Conservation (phyloP, 2,113 vertebrate species). For the Acanthisitta chloris region DNA sequence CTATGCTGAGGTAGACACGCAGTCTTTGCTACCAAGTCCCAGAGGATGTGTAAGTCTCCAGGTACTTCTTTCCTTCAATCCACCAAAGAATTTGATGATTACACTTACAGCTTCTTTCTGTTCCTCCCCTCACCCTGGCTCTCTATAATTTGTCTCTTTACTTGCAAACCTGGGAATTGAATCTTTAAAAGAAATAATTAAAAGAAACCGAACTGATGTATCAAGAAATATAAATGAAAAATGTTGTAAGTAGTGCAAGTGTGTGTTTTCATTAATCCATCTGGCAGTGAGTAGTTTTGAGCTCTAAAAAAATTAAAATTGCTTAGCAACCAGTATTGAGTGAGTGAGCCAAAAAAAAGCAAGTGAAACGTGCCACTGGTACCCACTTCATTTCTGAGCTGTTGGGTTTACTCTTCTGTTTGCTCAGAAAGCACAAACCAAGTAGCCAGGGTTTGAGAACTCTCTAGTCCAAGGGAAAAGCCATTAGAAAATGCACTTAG, state of each 20-base stretch:
- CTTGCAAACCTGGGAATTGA: neutral
- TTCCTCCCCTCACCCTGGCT: neutral
- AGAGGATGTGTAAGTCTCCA: neutral
- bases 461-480: neutral
- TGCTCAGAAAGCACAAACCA: neutral
- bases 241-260: neutral
- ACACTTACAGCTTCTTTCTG: neutral
- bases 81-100: neutral
- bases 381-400: neutral
- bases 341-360: slow-evolving; percentile 27
- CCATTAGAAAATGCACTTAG: neutral
- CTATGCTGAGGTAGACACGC: neutral
- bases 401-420: neutral
- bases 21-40: neutral
- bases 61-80: neutral
- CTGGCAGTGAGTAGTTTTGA: slow-evolving; percentile 46
- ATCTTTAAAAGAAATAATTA: neutral
- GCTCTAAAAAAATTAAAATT: neutral
- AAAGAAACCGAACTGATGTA: neutral
- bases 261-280: slow-evolving; percentile 59
- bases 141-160: neutral
- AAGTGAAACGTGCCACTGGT: slow-evolving; percentile 3
- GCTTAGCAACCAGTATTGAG: slow-evolving; percentile 56
- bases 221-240: slow-evolving; percentile 25
- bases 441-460: neutral